Evolutionary conservation across 2,797 vertebrate genomes (phyloP), one percentile per base, ranked within the genome.

Genomic region (Helarctos malayanus): DNA sequence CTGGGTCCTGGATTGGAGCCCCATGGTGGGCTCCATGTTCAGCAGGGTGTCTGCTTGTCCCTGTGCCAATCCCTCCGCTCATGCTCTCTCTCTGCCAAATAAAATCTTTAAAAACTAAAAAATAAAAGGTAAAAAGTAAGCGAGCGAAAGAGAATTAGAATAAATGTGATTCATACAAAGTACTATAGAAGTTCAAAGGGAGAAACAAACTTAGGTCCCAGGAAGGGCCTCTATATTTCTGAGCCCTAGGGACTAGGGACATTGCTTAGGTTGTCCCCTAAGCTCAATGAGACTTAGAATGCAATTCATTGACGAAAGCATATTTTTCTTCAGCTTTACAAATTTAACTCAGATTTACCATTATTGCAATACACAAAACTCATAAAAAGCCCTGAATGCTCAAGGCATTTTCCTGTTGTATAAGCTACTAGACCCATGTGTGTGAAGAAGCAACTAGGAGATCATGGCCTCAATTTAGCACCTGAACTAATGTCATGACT

Each of bases 281-380:
- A 56, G 49, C 9, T 56, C 25, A 25, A 12, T 16, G 38, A n/a
- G 4, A 59, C 49, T 19, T 23, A 1, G 25, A 56, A 63, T 35
- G 21, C 56, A 68, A n/a, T 57, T 71, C 41, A 68, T 35, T 68
- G 32, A 38, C 15, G 54, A 90, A 94, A 91, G 18, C 14, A 7
- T 32, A 68, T 69, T 78, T 87, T 78, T 35, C 61, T 88, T 88
- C 12, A 81, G 15, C 45, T 71, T 47, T 54, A 56, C 23, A 88
- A 56, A 91, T 68, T 78, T 88, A 88, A 57, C 25, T 83, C 69
- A 78, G 41, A 83, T 61, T 81, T 87, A 18, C 1, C 45, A 41
- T 81, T 65, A 41, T 27, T 73, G 52, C 8, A 49, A n/a, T 49
- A 14, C 3, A 47, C 35, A 78, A 23, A 87, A 59, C 69, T 76